phyloP scores from a whole-genome alignment of 2,797 vertebrate species.

The Sorex maritimensis region DNA sequence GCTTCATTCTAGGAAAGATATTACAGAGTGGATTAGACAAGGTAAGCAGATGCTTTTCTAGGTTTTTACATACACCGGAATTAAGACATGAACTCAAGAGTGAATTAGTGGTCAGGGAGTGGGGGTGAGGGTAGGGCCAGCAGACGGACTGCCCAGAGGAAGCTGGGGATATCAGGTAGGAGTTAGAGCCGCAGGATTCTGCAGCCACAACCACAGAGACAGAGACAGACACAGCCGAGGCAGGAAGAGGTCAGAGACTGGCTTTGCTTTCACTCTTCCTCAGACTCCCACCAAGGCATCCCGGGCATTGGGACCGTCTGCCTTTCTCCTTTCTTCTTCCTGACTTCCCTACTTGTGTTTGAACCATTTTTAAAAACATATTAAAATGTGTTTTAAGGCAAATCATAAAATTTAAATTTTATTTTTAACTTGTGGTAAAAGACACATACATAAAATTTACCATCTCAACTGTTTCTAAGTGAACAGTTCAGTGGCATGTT shows the following conservation, averaged over 20 bases:
- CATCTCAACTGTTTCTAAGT: too few relatives aligned
- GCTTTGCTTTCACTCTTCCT: neutral
- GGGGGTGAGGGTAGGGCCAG: neutral
- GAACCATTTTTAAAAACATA: too few relatives aligned
- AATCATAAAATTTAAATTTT: too few relatives aligned
- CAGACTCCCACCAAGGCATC: rapidly evolving
- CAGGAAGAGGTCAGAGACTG: too few relatives aligned
- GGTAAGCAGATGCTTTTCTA: neutral
- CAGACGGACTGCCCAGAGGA: neutral
- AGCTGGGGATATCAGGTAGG: neutral
- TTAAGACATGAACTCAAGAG: neutral
- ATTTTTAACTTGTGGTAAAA: too few relatives aligned
- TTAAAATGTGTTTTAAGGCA: too few relatives aligned
- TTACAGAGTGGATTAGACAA: neutral
- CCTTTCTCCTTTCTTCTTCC: neutral
- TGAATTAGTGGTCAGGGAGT: too few relatives aligned
- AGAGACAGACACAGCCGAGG: too few relatives aligned
- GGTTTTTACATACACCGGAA: neutral
- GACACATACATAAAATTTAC: too few relatives aligned
- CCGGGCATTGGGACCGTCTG: neutral
- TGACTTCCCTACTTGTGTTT: conserved; percentile 11
- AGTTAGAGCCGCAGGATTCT: too few relatives aligned
- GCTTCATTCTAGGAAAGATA: neutral
- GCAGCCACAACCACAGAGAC: too few relatives aligned
- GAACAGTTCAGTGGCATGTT: too few relatives aligned